Evolutionary conservation across 2,797 vertebrate species (phyloP).

Genomic region (Margarornis squamiger): DNA sequence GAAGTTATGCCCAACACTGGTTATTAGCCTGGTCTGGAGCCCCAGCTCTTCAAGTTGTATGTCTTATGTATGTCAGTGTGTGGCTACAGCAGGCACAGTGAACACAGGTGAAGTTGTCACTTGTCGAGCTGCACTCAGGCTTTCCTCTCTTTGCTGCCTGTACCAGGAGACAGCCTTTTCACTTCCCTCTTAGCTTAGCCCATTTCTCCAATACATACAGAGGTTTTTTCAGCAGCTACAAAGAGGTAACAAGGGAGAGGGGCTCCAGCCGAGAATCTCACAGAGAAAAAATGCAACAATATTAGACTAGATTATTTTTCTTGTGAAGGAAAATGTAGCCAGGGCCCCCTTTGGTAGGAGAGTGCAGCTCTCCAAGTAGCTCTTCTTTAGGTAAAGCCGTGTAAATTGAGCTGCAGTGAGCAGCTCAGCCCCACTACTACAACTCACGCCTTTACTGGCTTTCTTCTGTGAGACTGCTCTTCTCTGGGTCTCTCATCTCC

Average conservation of each 20-base stretch:
- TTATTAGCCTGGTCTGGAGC: background rate
- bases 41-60: background rate
- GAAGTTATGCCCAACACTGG: background rate
- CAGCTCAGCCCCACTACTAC: background rate
- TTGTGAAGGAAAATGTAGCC: background rate
- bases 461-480: background rate
- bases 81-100: background rate
- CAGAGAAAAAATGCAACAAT: background rate
- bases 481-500: background rate
- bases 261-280: background rate
- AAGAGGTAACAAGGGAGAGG: background rate
- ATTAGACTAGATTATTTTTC: background rate
- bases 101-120: background rate
- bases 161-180: background rate
- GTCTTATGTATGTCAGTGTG: accelerated
- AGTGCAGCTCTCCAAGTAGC: background rate
- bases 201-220: accelerated
- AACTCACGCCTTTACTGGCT: background rate
- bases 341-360: accelerated
- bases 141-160: accelerated
- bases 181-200: background rate
- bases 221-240: background rate
- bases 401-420: background rate
- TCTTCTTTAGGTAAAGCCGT: background rate
- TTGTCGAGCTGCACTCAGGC: background rate